Conservation (phyloP, 2,113 vertebrate genomes). For the Epinephelus lanceolatus region DNA sequence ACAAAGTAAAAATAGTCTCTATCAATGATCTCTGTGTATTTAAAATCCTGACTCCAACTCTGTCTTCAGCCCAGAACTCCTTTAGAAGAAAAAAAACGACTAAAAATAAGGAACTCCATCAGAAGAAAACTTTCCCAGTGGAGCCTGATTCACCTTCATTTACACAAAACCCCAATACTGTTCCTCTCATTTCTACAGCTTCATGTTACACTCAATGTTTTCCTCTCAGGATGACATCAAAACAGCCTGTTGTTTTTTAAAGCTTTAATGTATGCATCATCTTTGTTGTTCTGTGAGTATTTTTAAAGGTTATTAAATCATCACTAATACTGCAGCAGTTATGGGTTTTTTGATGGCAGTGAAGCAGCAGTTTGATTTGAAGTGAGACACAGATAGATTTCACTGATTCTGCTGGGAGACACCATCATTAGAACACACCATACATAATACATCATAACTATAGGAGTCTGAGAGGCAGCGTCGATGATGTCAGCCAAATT, state of each 20-base stretch:
- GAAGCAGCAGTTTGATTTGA: background rate
- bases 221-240: no score
- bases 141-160: background rate
- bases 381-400: background rate
- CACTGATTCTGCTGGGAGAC: background rate
- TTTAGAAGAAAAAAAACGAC: background rate
- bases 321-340: no score
- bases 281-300: no score
- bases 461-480: background rate
- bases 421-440: background rate
- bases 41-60: background rate
- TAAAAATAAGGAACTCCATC: background rate
- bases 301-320: no score
- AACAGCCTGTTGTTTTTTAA: no score
- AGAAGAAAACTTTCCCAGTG: background rate
- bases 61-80: background rate
- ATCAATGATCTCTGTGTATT: background rate
- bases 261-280: no score
- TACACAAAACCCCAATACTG: no score
- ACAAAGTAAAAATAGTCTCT: background rate
- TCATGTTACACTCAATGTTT: no score
- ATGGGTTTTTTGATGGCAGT: no score
- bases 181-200: no score
- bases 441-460: conserved; percentile 14
- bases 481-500: conserved; percentile 6